Evolutionary conservation across 2,113 vertebrate genomes (phyloP), one percentile per base, ranked within the genome.

Genomic region (Anseranas semipalmata): DNA sequence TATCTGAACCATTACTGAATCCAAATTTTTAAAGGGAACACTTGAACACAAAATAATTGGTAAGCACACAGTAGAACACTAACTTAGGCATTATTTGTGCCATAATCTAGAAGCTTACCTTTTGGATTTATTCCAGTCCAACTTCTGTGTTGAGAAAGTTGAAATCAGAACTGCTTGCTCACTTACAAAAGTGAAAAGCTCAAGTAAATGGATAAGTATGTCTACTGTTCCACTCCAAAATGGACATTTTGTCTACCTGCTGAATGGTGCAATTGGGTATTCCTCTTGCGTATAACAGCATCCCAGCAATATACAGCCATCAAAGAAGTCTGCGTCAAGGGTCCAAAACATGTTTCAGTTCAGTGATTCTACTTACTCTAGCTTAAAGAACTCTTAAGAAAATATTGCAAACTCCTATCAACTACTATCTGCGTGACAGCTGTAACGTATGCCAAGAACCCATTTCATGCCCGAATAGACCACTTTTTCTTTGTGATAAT

Each of bases 241-340:
- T 18, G 65, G 32, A 24, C 12, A 5, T 8, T n/a, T 72, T 45
- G 50, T 0, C 7, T 32, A 55, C 72, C 37, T 37, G 24, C n/a
- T 71, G 41, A 68, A 62, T 25, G 32, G 65, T 2, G 9, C 7
- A 71, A 19, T 24, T 24, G 10, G 3, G 11, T 8, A 11, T 12
- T 81, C 52, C 37, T 67, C 39, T 30, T 15, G 9, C 5, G 1
- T 2, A 2, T 10, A 24, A 32, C 28, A 59, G 41, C 30, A 33
- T 60, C 53, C 33, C 45, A 32, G n/a, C 6, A 25, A 70, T 0
- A 4, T 0, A 0, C 5, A 76, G 76, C 48, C 32, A 66, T 15
- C 20, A 78, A 75, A 70, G 55, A 17, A 48, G 21, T 30, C 7
- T 30, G 12, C 37, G 60, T 30, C 58, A 73, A 24, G 41, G 22